A percentile compares a stretch with the other conserved stretches of the same genome.
Conservation (phyloP, 1,140 invertebrate genomes). For the Drosophila gunungcola region DNA sequence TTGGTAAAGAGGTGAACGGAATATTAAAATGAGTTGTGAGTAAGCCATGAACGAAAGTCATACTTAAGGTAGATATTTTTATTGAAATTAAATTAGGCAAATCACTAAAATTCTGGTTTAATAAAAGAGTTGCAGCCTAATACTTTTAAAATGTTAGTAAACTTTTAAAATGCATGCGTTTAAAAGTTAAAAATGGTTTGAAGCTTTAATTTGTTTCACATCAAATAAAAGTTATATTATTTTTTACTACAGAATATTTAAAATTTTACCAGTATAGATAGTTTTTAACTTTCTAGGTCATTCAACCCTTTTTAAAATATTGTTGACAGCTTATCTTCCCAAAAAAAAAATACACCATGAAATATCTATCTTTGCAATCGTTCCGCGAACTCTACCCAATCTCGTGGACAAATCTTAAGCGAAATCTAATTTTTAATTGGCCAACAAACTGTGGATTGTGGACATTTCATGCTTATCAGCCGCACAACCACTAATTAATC, state of each 20-base stretch:
- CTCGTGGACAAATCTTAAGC: constrained; percentile 22
- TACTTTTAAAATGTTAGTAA: no score
- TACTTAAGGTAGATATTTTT: no score
- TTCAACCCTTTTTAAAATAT: background rate
- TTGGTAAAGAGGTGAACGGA: constrained; percentile 1
- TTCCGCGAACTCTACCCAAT: constrained; percentile 1
- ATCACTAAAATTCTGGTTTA: no score
- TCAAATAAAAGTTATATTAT: no score
- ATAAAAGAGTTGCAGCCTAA: no score
- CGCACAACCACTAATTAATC: constrained; percentile 42
- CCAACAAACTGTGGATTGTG: constrained; percentile 39
- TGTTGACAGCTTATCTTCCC: background rate
- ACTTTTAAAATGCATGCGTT: no score
- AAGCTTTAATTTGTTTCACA: no score
- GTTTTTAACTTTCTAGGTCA: background rate
- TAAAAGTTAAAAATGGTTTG: no score
- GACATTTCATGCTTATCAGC: constrained; percentile 52
- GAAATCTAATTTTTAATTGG: constrained; percentile 59
- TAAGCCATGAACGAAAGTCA: background rate
- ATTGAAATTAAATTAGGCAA: no score
- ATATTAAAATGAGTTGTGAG: constrained; percentile 24
- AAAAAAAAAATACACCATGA: background rate
- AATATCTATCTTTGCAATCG: constrained; percentile 15
- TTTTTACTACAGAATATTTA: no score
- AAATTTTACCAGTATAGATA: no score